A percentile compares a stretch with the other conserved stretches of the same genome.
phyloP scores from a whole-genome alignment of 2,797 vertebrate genomes.

The Enteromius unitaeniatus region DNA sequence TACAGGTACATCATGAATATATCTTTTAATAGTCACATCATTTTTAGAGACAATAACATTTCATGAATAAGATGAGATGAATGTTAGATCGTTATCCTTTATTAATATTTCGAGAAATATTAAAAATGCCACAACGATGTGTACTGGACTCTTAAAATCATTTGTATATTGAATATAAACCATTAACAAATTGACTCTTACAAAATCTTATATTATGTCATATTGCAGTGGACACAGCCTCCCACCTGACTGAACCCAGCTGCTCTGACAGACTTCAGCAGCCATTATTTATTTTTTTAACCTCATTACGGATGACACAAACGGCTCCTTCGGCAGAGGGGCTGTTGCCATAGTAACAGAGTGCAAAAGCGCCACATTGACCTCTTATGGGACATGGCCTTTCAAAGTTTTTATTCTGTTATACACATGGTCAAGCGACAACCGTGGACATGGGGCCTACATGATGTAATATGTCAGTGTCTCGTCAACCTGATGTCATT shows the following conservation, averaged over 20 bases:
- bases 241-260: slow-evolving; percentile 47
- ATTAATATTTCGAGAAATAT: background rate
- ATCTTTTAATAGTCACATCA: slow-evolving; percentile 19
- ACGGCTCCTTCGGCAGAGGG: slow-evolving; percentile 43
- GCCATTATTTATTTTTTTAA: slow-evolving; percentile 54
- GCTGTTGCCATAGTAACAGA: slow-evolving; percentile 55
- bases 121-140: background rate
- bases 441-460: background rate
- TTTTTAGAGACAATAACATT: slow-evolving; percentile 17
- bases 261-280: slow-evolving; percentile 32
- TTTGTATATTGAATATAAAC: background rate
- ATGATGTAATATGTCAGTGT: slow-evolving; percentile 38
- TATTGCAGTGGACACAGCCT: slow-evolving; percentile 42
- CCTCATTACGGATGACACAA: slow-evolving; percentile 57
- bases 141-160: background rate
- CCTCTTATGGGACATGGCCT: slow-evolving; percentile 52
- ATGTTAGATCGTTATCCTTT: background rate
- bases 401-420: slow-evolving; percentile 17
- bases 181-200: background rate
- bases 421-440: slow-evolving; percentile 2
- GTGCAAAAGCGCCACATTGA: slow-evolving; percentile 18
- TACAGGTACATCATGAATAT: slow-evolving; percentile 6
- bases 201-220: background rate
- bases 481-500: slow-evolving; percentile 3
- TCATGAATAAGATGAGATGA: background rate